Conservation (phyloP, 2,113 vertebrate genomes). For the Gobius niger region DNA sequence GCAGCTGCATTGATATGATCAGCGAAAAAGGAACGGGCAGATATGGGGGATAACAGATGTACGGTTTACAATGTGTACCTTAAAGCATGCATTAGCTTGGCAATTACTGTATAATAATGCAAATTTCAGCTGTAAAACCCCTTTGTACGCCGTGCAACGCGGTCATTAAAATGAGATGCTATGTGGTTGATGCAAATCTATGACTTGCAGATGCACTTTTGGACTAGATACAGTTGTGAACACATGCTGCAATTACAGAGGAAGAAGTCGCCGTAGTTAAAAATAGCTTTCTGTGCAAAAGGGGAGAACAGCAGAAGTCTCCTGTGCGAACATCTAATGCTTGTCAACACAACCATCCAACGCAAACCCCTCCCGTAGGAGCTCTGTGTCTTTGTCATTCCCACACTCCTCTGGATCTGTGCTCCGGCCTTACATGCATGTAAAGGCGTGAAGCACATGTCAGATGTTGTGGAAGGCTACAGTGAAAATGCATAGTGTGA, state of each 20-base stretch:
- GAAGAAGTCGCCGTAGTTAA: background rate
- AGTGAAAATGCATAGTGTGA: too few relatives aligned
- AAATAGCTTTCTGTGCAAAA: slow-evolving; percentile 8
- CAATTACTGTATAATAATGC: background rate
- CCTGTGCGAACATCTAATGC: slow-evolving; percentile 3
- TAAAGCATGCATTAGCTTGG: background rate
- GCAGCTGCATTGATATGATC: too few relatives aligned
- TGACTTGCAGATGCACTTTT: slow-evolving; percentile 8
- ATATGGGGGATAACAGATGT: background rate
- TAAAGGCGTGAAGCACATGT: too few relatives aligned
- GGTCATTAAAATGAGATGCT: background rate
- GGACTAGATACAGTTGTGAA: background rate
- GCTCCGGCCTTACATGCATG: too few relatives aligned
- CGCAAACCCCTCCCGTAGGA: slow-evolving; percentile 1
- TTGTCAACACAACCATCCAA: background rate
- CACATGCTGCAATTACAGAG: background rate
- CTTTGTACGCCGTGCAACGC: background rate
- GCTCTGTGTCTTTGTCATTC: background rate
- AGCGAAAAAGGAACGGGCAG: background rate
- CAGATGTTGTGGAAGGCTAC: too few relatives aligned
- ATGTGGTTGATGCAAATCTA: background rate
- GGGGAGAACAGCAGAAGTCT: slow-evolving; percentile 5
- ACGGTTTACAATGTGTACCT: background rate
- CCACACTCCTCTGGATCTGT: background rate
- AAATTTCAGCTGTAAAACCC: background rate